Conservation (phyloP, 2,797 vertebrate species). For the Phoeniculus purpureus region DNA sequence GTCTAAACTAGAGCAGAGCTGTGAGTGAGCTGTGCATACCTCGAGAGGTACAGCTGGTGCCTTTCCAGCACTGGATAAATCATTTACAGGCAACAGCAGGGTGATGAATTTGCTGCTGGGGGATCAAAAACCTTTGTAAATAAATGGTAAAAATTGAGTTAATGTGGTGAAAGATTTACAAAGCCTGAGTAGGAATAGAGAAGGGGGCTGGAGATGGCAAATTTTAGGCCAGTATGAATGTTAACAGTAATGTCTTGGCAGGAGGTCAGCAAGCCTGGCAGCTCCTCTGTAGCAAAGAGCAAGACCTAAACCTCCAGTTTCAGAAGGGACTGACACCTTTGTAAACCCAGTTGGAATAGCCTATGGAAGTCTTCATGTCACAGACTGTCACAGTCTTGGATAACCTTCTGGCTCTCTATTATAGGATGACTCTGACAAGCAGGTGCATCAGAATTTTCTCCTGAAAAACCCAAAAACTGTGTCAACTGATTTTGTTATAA, state of each 20-base stretch:
- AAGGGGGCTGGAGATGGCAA: background rate
- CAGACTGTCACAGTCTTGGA: background rate
- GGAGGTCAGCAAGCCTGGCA: conserved; percentile 33
- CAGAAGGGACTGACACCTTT: background rate
- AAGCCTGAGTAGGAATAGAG: conserved; percentile 30
- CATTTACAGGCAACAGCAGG: conserved; percentile 7
- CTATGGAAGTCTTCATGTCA: background rate
- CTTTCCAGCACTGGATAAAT: conserved; percentile 24
- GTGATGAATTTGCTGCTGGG: background rate
- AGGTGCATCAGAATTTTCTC: background rate
- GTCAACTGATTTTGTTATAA: background rate
- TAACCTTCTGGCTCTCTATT: background rate
- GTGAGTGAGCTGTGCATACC: background rate
- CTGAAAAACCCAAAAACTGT: background rate
- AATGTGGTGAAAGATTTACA: conserved; percentile 66
- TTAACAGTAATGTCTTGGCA: background rate
- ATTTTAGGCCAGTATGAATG: background rate
- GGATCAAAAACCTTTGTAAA: conserved; percentile 65
- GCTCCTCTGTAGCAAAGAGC: background rate
- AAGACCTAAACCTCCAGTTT: background rate
- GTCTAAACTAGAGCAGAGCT: background rate
- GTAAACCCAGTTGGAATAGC: background rate
- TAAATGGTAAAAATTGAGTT: background rate
- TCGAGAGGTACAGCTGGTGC: accelerated
- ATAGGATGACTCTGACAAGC: background rate